Conservation (phyloP, 2,888 invertebrate species). For the Drosophila neonasuta region DNA sequence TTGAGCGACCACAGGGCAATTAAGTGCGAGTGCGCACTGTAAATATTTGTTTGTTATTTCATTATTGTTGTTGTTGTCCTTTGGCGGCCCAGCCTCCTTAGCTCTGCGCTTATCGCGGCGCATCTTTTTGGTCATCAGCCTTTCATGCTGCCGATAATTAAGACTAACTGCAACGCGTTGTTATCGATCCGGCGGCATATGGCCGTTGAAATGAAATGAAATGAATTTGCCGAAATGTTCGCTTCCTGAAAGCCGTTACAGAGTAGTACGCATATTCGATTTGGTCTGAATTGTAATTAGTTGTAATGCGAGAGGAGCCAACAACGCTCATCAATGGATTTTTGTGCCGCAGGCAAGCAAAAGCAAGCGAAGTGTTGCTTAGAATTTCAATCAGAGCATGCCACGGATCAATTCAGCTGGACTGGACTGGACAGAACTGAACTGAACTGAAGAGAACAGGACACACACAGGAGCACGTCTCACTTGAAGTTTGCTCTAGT, state of each 20-base stretch:
- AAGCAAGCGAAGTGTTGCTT: slow-evolving; percentile 28
- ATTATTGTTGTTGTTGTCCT: slow-evolving; percentile 29
- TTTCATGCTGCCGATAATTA: slow-evolving; percentile 44
- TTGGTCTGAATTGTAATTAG: slow-evolving; percentile 46
- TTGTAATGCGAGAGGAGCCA: slow-evolving; percentile 47
- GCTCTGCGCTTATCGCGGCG: slow-evolving; percentile 11
- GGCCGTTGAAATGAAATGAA: slow-evolving; percentile 14
- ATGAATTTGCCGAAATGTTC: slow-evolving; percentile 18
- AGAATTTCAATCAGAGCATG: slow-evolving; percentile 57
- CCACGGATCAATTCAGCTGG: slow-evolving; percentile 28
- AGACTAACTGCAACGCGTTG: slow-evolving; percentile 28
- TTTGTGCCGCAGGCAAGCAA: slow-evolving; percentile 26
- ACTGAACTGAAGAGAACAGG: slow-evolving; percentile 1
- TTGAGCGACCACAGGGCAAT: slow-evolving; percentile 45
- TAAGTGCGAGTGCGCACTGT: slow-evolving; percentile 54
- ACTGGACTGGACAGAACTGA: slow-evolving; percentile 31
- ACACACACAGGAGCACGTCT: slow-evolving; percentile 47
- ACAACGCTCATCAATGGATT: slow-evolving; percentile 30
- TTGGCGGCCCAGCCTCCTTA: slow-evolving; percentile 54
- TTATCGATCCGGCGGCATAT: slow-evolving; percentile 36
- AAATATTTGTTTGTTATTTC: slow-evolving; percentile 60
- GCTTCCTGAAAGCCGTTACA: slow-evolving; percentile 37
- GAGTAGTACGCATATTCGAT: slow-evolving; percentile 12
- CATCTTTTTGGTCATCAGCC: slow-evolving; percentile 24
- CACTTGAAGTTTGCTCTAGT: slow-evolving; percentile 60